Conservation (phyloP, 2,888 invertebrate species). For the Eretmocerus hayati region DNA sequence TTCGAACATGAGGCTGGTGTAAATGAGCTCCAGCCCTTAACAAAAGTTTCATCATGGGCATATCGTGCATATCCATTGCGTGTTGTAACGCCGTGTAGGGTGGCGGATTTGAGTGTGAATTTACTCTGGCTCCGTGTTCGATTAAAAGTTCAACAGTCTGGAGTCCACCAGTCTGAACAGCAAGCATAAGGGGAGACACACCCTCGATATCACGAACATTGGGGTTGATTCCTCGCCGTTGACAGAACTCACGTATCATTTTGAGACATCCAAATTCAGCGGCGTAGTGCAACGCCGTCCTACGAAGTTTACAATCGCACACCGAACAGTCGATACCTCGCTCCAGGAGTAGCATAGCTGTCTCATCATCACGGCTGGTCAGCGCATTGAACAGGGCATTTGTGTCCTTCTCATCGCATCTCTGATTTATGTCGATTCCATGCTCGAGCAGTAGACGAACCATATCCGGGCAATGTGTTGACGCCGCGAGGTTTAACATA, state of each 20-base stretch:
- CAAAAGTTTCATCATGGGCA: no score
- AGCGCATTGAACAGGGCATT: constrained; percentile 62
- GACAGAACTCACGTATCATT: not conserved
- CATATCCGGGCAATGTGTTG: constrained; percentile 51
- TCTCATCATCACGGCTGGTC: constrained; percentile 45
- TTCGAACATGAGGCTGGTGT: not conserved
- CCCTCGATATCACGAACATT: not conserved
- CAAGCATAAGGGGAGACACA: constrained; percentile 1
- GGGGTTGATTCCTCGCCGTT: not conserved
- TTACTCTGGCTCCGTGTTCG: not conserved
- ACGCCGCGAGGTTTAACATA: constrained; percentile 55
- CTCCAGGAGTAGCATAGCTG: constrained; percentile 51
- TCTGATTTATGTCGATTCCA: constrained; percentile 55
- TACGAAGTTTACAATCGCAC: constrained; percentile 49
- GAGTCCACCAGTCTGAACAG: not conserved
- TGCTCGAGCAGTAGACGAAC: constrained; percentile 51
- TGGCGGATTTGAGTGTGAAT: not conserved
- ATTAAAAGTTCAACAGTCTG: constrained; percentile 1
- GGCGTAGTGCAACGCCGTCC: constrained; percentile 43
- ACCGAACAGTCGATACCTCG: constrained; percentile 52
- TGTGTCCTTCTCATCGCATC: constrained; percentile 30
- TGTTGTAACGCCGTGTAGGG: no score
- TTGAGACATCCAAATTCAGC: not conserved
- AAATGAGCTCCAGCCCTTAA: no score
- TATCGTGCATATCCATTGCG: no score